phyloP scores from a whole-genome alignment of 37 sponge, comb jelly and placozoan genomes.

The Oopsacas minuta region DNA sequence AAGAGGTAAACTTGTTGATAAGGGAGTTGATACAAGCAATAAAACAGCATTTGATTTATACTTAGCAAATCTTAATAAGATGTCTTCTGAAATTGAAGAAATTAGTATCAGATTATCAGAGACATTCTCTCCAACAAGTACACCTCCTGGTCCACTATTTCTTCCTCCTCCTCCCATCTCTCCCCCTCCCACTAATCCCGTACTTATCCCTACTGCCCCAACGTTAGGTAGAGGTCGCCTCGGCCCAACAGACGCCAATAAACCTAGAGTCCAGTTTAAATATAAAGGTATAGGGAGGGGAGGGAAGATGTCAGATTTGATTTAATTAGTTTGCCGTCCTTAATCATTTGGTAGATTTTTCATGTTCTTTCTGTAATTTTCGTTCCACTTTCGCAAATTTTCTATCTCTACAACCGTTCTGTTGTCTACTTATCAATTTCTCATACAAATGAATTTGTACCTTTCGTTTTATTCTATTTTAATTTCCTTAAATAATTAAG shows the following conservation, averaged over 20 bases:
- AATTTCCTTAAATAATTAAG: too few relatives aligned
- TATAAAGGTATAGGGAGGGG: constrained; percentile 5
- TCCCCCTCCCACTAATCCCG: background rate
- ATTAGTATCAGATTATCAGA: background rate
- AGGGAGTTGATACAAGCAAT: background rate
- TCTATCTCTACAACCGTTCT: too few relatives aligned
- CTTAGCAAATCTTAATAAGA: background rate
- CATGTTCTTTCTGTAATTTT: too few relatives aligned
- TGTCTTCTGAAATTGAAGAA: background rate
- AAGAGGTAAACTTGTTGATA: background rate
- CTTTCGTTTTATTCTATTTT: too few relatives aligned
- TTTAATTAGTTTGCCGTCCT: background rate
- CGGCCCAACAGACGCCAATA: background rate
- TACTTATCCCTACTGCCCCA: background rate
- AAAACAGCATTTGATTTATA: background rate
- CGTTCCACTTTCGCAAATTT: too few relatives aligned
- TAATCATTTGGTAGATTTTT: too few relatives aligned
- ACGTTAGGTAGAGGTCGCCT: background rate
- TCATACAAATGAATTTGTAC: too few relatives aligned
- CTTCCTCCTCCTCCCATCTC: background rate
- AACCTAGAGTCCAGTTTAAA: background rate
- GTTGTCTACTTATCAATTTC: too few relatives aligned
- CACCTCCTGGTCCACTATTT: background rate
- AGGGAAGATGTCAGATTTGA: background rate
- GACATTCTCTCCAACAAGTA: background rate